These are phyloP conservation scores for Dasysyrphus albostriatus DNA, from an alignment of 2,888 invertebrate genomes.

Conservation along the genomic window DNA sequence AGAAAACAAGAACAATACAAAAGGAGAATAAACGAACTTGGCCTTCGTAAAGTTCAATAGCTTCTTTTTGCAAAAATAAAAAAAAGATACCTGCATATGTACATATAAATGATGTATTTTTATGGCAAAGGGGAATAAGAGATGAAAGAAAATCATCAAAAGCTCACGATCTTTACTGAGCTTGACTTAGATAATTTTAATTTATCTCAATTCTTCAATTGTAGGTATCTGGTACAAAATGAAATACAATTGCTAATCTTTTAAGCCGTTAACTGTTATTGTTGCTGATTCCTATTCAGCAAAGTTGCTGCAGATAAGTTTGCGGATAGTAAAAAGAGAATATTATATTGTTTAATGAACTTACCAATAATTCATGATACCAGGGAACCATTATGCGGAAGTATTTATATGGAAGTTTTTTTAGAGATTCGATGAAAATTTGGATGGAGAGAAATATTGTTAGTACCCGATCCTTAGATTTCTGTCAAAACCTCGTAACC, in stretches of 20 bases:
- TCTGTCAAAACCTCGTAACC: too few relatives aligned
- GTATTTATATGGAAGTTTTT: too few relatives aligned
- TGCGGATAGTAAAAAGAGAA: background rate
- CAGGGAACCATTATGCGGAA: background rate
- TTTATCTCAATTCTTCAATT: background rate
- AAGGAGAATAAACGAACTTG: conserved; percentile 58
- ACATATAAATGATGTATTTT: background rate
- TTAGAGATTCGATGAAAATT: too few relatives aligned
- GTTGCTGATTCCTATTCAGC: background rate
- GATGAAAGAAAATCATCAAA: background rate
- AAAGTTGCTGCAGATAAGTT: background rate
- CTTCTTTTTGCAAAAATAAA: conserved; percentile 30
- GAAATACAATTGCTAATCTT: background rate
- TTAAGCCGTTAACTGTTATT: background rate
- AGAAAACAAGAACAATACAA: conserved; percentile 43
- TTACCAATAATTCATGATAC: background rate
- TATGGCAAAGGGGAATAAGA: background rate
- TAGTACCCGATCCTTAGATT: too few relatives aligned
- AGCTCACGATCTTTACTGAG: background rate
- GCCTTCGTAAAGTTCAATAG: conserved; percentile 72
- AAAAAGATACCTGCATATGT: background rate
- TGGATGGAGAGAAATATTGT: too few relatives aligned
- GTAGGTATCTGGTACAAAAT: background rate
- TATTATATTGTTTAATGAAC: background rate
- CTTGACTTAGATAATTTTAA: conserved; percentile 17